Percentiles rank a stretch among this genome's conserved stretches.
phyloP scores from a whole-genome alignment of 2,888 invertebrate species.

The Stenchaetothrips biformis region DNA sequence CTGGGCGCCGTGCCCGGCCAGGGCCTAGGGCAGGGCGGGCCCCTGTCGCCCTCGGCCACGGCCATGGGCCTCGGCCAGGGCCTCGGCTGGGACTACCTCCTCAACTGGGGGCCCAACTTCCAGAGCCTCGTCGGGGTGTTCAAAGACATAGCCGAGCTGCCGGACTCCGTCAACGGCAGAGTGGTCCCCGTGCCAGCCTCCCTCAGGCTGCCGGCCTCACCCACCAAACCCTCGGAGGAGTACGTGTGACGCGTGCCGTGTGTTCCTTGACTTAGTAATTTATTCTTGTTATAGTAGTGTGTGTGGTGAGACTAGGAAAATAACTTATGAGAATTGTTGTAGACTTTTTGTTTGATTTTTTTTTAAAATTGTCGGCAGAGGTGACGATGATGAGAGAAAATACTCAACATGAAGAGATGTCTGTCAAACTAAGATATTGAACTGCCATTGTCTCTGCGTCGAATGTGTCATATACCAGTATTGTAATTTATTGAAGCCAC shows the following conservation, averaged over 20 bases:
- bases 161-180: constrained; percentile 71
- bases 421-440: background rate
- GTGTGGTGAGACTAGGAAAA: background rate
- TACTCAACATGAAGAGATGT: background rate
- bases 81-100: constrained; percentile 87
- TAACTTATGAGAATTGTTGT: background rate
- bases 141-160: constrained; percentile 91
- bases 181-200: constrained; percentile 52
- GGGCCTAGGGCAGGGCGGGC: constrained; percentile 48
- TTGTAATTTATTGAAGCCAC: constrained; percentile 25
- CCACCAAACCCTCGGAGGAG: constrained; percentile 83
- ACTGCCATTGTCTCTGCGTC: constrained; percentile 3
- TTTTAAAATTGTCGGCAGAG: background rate
- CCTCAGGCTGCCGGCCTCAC: constrained; percentile 68
- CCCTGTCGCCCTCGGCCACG: constrained; percentile 62
- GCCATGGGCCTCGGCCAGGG: constrained; percentile 44
- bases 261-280: constrained; percentile 19
- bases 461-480: constrained; percentile 15
- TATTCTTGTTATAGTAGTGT: background rate
- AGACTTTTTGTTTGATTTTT: background rate
- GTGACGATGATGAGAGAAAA: background rate
- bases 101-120: constrained; percentile 86
- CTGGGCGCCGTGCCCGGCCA: background rate
- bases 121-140: constrained; percentile 93
- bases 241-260: constrained; percentile 61